phyloP scores from a whole-genome alignment of 30 jellyfish, hydroid and myxozoan species.

The Chrysaora quinquecirrha region DNA sequence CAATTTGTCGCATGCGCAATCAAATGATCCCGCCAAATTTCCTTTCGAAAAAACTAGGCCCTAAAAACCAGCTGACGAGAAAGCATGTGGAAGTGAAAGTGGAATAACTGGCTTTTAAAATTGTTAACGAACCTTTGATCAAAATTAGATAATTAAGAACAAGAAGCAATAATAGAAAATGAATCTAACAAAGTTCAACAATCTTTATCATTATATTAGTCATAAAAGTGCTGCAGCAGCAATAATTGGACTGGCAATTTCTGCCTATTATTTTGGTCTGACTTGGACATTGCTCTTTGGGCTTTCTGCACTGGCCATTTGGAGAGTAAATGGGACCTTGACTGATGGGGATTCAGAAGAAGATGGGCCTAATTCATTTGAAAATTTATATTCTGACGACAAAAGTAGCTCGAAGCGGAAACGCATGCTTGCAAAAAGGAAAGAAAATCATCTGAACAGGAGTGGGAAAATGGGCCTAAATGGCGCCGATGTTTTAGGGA shows the following conservation, averaged over 20 bases:
- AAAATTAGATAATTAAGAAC: no score
- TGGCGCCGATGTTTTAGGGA: neutral
- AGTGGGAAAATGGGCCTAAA: neutral
- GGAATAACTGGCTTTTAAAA: no score
- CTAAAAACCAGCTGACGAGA: no score
- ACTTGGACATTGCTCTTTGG: constrained; percentile 54
- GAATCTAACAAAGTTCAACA: no score
- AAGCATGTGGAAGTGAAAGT: no score
- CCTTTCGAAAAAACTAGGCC: no score
- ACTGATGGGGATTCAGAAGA: constrained; percentile 15
- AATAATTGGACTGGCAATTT: neutral
- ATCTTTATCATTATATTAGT: no score
- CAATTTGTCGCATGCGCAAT: neutral
- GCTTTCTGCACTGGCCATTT: constrained; percentile 23
- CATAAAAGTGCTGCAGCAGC: neutral
- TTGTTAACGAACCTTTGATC: no score
- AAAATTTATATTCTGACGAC: constrained; percentile 16
- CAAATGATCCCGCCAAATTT: neutral
- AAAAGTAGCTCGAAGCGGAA: constrained; percentile 28
- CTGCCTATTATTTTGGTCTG: constrained; percentile 36
- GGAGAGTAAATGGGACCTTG: neutral
- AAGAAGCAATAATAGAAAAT: no score
- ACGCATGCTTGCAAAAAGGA: constrained; percentile 57
- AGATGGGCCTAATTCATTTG: constrained; percentile 15
- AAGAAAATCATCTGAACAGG: constrained; percentile 37